Evolutionary conservation across 2,113 vertebrate species (phyloP), one percentile per base, ranked within the genome.

Genomic region (Halcyon malimbica): DNA sequence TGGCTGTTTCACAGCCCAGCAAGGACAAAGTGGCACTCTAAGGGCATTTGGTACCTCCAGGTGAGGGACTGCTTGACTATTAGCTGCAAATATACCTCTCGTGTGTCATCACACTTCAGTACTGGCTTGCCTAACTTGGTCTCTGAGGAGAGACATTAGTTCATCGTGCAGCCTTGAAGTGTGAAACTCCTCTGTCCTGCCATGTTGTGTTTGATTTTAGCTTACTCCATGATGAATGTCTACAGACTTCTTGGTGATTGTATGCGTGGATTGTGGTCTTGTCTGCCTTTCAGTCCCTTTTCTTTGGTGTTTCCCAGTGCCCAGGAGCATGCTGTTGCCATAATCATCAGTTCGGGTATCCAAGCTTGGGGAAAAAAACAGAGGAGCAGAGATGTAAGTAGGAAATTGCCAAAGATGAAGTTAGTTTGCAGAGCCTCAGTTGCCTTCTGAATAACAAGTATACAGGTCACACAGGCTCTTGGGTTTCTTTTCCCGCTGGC

Each of bases 21-120:
- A 63, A 94, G 77, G 87, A 89, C 93, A 71, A 60, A 96, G 92
- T 74, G 91, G 80, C 41, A 53, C 74, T 95, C 51, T 33, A 26
- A 87, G 65, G 83, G 64, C 64, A 89, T 85, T 44, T 70, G 35
- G 37, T 75, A 25, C 37, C 46, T 91, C 67, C 87, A 91, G 50
- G 63, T 77, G 87, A 95, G 59, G 53, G 59, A 44, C 75, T 82
- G 69, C 70, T 84, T 42, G 87, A 39, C 91, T 82, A 35, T 76
- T 73, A 92, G 53, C 62, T 85, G 65, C 64, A 84, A 95, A 92
- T 89, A 17, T 5, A 54, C 77, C 77, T 69, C 89, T 84, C 76
- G 54, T 13, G 1, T 88, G 69, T 68, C 57, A 13, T 9, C 4
- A 1, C 33, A 4, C 28, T 65, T 69, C 26, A 46, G 8, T 48